Evolutionary conservation across 2,113 vertebrate genomes (phyloP).

Genomic region (Callorhinus ursinus): DNA sequence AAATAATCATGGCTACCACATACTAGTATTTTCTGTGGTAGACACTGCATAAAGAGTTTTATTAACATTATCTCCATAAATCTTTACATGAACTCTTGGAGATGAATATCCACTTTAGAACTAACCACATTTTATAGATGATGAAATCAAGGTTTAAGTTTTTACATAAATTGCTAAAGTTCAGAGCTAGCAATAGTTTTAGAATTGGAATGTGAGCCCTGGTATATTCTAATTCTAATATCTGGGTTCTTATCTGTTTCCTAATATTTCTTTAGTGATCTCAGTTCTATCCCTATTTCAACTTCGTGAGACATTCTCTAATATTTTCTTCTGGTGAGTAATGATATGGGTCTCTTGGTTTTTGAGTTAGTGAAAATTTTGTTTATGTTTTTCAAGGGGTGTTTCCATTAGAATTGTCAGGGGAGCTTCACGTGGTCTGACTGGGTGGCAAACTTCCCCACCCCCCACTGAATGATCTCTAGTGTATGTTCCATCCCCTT

Average conservation of each 20-base stretch:
- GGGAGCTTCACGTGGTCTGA: background rate
- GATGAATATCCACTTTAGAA: background rate
- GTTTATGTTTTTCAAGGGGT: background rate
- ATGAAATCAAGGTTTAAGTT: background rate
- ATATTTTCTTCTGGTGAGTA: background rate
- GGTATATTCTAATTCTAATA: background rate
- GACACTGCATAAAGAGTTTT: background rate
- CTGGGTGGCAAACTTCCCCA: background rate
- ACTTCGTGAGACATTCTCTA: background rate
- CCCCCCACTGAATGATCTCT: background rate
- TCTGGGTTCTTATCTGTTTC: background rate
- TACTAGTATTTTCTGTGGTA: background rate
- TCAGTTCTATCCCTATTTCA: background rate
- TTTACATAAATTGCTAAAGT: background rate
- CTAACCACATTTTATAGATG: background rate
- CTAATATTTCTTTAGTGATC: background rate
- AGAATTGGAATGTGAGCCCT: background rate
- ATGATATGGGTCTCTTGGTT: background rate
- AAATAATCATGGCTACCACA: background rate
- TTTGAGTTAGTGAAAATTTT: background rate
- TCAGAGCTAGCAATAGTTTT: background rate
- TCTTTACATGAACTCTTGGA: background rate
- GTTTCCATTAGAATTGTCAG: background rate
- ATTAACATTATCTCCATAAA: background rate
- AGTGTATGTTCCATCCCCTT: background rate